Percentiles rank a stretch among this genome's conserved stretches.
These are phyloP conservation scores for Syngnathus scovelli DNA, from an alignment of 2,113 vertebrate species.

Conservation along the genomic window DNA sequence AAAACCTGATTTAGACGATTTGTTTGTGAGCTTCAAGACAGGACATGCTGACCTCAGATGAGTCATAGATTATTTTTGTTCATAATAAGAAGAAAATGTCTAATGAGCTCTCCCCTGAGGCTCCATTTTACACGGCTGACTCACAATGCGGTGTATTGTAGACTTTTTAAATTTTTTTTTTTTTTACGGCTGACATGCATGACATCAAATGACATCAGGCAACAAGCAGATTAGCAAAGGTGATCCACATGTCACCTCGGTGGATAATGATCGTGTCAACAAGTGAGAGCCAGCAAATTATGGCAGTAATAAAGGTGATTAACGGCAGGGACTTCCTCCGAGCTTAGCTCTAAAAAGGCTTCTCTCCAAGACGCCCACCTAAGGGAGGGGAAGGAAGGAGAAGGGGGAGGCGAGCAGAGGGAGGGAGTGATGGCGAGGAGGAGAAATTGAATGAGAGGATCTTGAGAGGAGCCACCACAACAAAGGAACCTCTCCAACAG, in stretches of 20 bases:
- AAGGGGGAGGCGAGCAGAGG: constrained; percentile 42
- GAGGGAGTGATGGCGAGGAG: constrained; percentile 61
- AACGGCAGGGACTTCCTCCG: constrained; percentile 36
- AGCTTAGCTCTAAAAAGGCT: constrained; percentile 1
- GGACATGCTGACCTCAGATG: not conserved
- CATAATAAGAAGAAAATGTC: not conserved
- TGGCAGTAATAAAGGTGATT: constrained; percentile 43
- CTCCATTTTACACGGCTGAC: not conserved
- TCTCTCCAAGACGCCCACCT: constrained; percentile 39
- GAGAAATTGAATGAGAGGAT: constrained; percentile 65
- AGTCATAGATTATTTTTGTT: not conserved
- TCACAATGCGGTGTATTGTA: constrained; percentile 1
- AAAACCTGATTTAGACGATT: too few relatives aligned
- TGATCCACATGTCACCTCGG: not conserved
- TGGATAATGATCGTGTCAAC: constrained; percentile 17
- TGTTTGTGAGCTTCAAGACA: not conserved
- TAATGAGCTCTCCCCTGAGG: not conserved
- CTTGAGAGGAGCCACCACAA: constrained; percentile 51
- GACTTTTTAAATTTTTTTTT: not conserved
- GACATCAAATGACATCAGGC: not conserved
- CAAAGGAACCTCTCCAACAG: constrained; percentile 59
- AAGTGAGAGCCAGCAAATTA: constrained; percentile 37
- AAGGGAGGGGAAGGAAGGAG: constrained; percentile 52
- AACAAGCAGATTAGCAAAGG: not conserved
- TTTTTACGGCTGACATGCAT: not conserved